Evolutionary conservation across 2,113 vertebrate species (phyloP).

Genomic region (Cervus canadensis): DNA sequence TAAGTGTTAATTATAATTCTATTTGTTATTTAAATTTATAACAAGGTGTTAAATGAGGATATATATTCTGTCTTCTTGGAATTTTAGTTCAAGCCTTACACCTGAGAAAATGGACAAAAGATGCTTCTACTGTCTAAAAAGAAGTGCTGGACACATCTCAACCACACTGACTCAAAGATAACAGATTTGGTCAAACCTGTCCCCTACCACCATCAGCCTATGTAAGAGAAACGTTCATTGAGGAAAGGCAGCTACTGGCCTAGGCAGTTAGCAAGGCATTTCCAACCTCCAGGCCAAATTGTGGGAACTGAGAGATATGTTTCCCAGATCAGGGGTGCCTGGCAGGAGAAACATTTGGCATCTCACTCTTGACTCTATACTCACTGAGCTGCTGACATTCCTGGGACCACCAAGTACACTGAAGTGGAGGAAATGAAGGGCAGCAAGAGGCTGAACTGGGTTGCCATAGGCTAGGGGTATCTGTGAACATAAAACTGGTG

Average conservation of each 20-base stretch:
- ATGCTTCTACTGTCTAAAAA: background rate
- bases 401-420: background rate
- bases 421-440: background rate
- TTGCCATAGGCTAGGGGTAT: background rate
- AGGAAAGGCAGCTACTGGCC: background rate
- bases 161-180: background rate
- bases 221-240: background rate
- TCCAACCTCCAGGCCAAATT: background rate
- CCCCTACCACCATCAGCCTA: background rate
- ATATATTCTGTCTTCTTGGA: background rate
- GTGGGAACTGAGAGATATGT: background rate
- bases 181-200: background rate
- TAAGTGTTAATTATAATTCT: background rate
- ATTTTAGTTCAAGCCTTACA: background rate
- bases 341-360: background rate
- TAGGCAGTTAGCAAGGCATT: background rate
- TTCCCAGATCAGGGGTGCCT: background rate
- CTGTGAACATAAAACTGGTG: background rate
- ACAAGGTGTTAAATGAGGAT: background rate
- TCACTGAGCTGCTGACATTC: background rate
- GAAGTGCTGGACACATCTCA: background rate
- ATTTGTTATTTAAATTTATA: background rate
- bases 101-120: background rate
- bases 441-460: background rate
- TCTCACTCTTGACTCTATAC: background rate